Percentiles rank a stretch among this genome's conserved stretches.
Conservation (phyloP, 2,888 invertebrate genomes). For the Ennomos quercinarius region DNA sequence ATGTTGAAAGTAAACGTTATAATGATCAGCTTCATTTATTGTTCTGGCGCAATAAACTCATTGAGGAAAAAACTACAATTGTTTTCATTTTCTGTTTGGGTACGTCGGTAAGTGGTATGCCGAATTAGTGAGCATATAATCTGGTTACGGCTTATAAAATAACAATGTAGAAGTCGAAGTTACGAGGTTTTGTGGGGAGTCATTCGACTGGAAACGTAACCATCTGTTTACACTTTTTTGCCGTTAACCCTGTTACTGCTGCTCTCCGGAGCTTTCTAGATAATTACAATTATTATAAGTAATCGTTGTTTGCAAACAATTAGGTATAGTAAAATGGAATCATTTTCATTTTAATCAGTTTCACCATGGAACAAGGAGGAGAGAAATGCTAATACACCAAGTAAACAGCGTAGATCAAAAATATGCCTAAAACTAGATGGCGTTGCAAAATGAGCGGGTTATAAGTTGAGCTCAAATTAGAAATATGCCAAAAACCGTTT, state of each 20-base stretch:
- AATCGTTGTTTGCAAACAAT: no score
- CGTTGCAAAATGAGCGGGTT: no score
- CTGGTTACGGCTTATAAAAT: slow-evolving; percentile 58
- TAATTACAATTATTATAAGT: slow-evolving; percentile 26
- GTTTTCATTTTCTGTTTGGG: slow-evolving; percentile 69
- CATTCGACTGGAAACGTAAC: slow-evolving; percentile 57
- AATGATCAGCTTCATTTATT: slow-evolving; percentile 85
- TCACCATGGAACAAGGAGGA: no score
- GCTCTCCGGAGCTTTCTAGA: slow-evolving; percentile 35
- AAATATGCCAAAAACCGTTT: no score
- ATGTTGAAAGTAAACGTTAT: slow-evolving; percentile 86
- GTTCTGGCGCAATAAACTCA: slow-evolving; percentile 85
- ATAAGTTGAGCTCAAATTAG: no score
- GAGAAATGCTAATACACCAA: no score
- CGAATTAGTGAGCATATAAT: slow-evolving; percentile 57
- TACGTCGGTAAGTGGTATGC: slow-evolving; percentile 54
- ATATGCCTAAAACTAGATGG: no score
- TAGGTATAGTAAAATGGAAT: no score
- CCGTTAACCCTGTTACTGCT: slow-evolving; percentile 42
- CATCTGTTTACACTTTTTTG: slow-evolving; percentile 46
- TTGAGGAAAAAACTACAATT: slow-evolving; percentile 75
- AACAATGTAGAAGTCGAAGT: slow-evolving; percentile 44
- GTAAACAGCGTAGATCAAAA: no score
- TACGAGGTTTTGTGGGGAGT: slow-evolving; percentile 51
- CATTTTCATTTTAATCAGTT: no score